Evolutionary conservation across 1,140 invertebrate species (phyloP), one percentile per base, ranked within the genome.

Genomic region (Drosophila bocki): DNA sequence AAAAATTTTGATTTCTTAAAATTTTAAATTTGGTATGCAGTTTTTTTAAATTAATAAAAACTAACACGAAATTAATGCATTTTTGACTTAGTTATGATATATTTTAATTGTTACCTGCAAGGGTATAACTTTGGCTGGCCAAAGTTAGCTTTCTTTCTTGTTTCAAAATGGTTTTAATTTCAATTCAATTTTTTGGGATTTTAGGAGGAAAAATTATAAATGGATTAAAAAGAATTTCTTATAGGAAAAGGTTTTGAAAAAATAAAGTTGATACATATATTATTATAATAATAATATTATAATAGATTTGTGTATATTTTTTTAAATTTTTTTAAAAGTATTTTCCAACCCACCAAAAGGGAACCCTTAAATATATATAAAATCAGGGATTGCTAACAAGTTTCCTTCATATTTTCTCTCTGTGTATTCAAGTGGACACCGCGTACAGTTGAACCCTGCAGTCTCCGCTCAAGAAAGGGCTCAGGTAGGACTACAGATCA

Each of bases 361-460:
- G 2, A 4, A 11, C 2, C 3, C 1, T 50, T 3, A 17, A 8
- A 50, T 17, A 37, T 22, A 0, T 17, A 37, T 37, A 1, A 53
- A 35, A 8, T 15, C 12, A 2, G 11, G 7, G 7, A 15, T 6
- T 33, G 17, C 1, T 35, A 1, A 3, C n/a, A 6, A 19, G 3
- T 15, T 17, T 37, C 12, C 6, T 0, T 9, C 0, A 22, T 32
- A 37, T 22, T 37, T 32, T 19, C 8, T 53, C 19, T 22, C 19
- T 22, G 19, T 54, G 53, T 22, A 22, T 15, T 54, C 6, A 3
- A 19, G 17, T 33, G 37, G 19, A 12, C 19, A 42, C 62, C 13
- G 17, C 7, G 75, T 78, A 71, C 75, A 78, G 75, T 62, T 78
- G 35, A 42, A 41, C 37, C 26, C 13, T 7, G 33, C 7, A 19